Evolutionary conservation across 1,140 invertebrate species (phyloP), one percentile per base, ranked within the genome.

Genomic region (Phenacoccus solenopsis): DNA sequence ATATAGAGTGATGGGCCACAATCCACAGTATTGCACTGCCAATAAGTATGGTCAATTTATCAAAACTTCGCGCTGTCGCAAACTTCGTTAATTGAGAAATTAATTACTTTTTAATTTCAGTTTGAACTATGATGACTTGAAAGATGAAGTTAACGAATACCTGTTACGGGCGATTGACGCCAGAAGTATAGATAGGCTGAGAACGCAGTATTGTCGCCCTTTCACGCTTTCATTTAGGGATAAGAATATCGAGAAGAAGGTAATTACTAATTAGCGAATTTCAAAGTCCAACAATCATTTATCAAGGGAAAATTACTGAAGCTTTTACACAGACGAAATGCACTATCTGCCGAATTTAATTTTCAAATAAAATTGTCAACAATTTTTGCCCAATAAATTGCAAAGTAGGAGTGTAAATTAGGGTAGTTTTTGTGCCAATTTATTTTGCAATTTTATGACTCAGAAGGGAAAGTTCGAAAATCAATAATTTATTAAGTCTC

Each of bases 121-220:
- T 64, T 9, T 64, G 21, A 64, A 64, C 9, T 64, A 64, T 22
- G 59, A 64, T 10, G 59, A 64, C 20, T 64, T 90, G 0, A 90
- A 94, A 73, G 92, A 94, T 72, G 93, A 96, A 80, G 93, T 96
- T 0, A 95, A 96, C 77, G 94, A 96, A 72, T 97, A 97, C 79
- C 81, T 97, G 32, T 91, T 92, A 82, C 85, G 90, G 67, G 94
- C 94, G 0, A 97, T 97, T 71, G 93, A 96, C 79, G 93, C 93
- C 0, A 83, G 93, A n/a, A 94, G 91, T 76, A 93, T 95, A 67
- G 93, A 97, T 79, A 84, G 88, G 68, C 82, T 95, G 10, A 83
- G 91, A 32, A 84, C 87, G 0, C 90, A 95, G 73, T 91, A 96
- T 78, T 94, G 92, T 75, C 85, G 85, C 16, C 84, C 86, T 0